These are phyloP conservation scores for Ciconia stormi DNA, from an alignment of 2,113 vertebrate species.

Conservation along the genomic window DNA sequence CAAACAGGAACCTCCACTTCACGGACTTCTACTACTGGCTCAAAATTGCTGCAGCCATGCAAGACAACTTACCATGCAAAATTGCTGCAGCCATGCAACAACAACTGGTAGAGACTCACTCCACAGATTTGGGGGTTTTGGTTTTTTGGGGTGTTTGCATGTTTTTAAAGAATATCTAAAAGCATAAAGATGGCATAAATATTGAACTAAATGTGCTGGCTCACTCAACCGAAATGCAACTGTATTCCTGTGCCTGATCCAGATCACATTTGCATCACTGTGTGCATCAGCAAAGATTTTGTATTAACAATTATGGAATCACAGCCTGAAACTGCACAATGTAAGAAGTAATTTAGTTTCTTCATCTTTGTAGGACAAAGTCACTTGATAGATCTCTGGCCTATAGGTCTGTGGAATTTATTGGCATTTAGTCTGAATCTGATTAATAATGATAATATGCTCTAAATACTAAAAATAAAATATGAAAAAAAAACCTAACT, in stretches of 20 bases:
- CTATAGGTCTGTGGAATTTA: not conserved
- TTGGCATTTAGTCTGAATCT: not conserved
- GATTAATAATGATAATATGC: not conserved
- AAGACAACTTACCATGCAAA: not conserved
- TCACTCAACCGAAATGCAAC: not conserved
- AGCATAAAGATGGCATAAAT: not conserved
- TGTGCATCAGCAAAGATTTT: not conserved
- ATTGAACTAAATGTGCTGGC: not conserved
- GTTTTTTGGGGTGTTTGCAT: not conserved
- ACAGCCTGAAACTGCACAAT: not conserved
- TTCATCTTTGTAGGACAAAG: not conserved
- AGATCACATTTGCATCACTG: not conserved
- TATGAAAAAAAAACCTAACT: not conserved
- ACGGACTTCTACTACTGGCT: not conserved
- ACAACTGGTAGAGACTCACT: not conserved
- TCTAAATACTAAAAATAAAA: not conserved
- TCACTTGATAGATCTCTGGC: not conserved
- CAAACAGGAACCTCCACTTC: not conserved
- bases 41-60: not conserved
- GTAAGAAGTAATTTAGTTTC: not conserved
- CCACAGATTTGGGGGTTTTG: not conserved
- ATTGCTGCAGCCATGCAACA: not conserved
- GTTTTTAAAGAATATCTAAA: not conserved
- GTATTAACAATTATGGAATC: not conserved
- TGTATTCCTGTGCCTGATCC: not conserved